phyloP scores from a whole-genome alignment of 1,140 invertebrate genomes.

The Drosophila subobscura region DNA sequence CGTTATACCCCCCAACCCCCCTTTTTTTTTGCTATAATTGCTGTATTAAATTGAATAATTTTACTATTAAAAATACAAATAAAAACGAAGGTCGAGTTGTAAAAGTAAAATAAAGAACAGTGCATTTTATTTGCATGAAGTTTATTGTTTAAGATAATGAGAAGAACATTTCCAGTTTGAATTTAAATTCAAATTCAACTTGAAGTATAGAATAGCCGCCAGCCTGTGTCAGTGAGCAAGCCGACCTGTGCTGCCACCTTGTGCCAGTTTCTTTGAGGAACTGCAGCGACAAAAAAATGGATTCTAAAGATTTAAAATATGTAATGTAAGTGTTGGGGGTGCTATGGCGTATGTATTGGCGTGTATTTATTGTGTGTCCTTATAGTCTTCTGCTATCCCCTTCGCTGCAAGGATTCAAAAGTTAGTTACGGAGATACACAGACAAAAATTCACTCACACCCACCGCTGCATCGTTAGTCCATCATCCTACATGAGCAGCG shows the following conservation, averaged over 20 bases:
- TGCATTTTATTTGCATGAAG: background rate
- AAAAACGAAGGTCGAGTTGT: constrained; percentile 63
- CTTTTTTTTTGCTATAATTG: constrained; percentile 53
- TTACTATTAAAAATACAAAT: constrained; percentile 67
- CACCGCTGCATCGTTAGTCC: too few relatives aligned
- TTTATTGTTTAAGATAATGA: too few relatives aligned
- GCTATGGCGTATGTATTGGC: too few relatives aligned
- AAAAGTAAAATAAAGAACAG: constrained; percentile 20
- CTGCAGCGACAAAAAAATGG: constrained; percentile 35
- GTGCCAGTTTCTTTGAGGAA: constrained; percentile 2
- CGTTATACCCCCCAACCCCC: too few relatives aligned
- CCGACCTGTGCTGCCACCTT: background rate
- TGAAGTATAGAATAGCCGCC: background rate
- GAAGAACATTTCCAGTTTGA: constrained; percentile 1
- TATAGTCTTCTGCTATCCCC: too few relatives aligned
- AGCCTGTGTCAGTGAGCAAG: background rate
- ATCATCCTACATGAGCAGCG: too few relatives aligned
- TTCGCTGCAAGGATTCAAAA: too few relatives aligned
- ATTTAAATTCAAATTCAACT: too few relatives aligned
- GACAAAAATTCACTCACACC: too few relatives aligned
- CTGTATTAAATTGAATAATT: constrained; percentile 67
- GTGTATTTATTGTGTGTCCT: too few relatives aligned
- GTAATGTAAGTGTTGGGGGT: too few relatives aligned
- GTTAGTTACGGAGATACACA: too few relatives aligned
- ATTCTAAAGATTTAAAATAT: constrained; percentile 16